These are phyloP conservation scores for Darevskia mixta DNA, from an alignment of 2,797 vertebrate species.

Conservation along the genomic window DNA sequence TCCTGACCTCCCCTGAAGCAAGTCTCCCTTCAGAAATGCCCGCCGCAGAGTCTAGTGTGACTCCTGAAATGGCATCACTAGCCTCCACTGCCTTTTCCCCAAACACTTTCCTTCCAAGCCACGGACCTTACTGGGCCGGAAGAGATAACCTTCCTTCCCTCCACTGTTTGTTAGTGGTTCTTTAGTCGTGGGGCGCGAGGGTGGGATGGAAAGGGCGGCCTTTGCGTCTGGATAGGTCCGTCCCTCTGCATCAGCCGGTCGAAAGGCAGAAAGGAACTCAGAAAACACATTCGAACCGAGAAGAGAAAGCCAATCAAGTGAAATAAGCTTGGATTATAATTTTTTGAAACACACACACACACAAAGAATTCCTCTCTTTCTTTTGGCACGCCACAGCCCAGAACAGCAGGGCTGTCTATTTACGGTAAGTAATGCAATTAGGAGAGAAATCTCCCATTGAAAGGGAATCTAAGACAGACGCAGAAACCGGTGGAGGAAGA, in stretches of 20 bases:
- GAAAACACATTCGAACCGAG: slow-evolving; percentile 79
- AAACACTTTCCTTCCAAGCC: slow-evolving; percentile 65
- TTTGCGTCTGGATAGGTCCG: not conserved
- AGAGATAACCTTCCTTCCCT: slow-evolving; percentile 53
- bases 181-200: not conserved
- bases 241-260: slow-evolving; percentile 5
- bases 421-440: slow-evolving; percentile 82
- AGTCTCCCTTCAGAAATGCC: slow-evolving; percentile 48
- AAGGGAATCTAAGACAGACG: slow-evolving; percentile 4
- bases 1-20: slow-evolving; percentile 61
- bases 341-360: not conserved
- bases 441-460: slow-evolving; percentile 67
- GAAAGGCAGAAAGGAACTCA: slow-evolving; percentile 77
- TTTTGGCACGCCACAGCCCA: slow-evolving; percentile 72
- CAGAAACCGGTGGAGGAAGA: not conserved
- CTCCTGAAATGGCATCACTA: slow-evolving; percentile 49
- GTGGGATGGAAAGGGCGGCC: not conserved
- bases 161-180: slow-evolving; percentile 13
- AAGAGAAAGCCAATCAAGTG: slow-evolving; percentile 81
- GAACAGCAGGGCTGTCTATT: slow-evolving; percentile 81
- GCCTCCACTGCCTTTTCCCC: slow-evolving; percentile 11
- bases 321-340: slow-evolving; percentile 73
- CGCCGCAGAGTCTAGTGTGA: slow-evolving; percentile 38
- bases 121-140: slow-evolving; percentile 47
- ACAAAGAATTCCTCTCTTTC: slow-evolving; percentile 43